phyloP scores from a whole-genome alignment of 2,113 vertebrate genomes.

The Lophotis ruficrista region DNA sequence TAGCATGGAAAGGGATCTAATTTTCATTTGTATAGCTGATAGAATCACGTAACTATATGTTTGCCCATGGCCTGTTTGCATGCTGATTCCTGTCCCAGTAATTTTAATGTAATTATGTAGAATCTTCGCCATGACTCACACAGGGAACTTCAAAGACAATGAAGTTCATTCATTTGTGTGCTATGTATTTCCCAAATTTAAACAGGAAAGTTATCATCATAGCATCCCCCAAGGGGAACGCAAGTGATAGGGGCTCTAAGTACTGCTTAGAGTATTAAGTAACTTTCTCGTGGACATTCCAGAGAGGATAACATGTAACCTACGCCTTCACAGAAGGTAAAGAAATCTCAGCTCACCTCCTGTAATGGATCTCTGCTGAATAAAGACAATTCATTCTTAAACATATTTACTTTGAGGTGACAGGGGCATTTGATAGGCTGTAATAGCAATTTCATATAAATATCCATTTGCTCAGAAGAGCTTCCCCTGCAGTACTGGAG shows the following conservation, averaged over 20 bases:
- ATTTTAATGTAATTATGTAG: conserved; percentile 52
- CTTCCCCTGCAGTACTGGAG: neutral
- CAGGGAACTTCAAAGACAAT: conserved; percentile 65
- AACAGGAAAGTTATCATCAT: conserved; percentile 40
- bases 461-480: neutral
- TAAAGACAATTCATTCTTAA: conserved; percentile 17
- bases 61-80: conserved; percentile 45
- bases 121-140: conserved; percentile 45
- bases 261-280: neutral
- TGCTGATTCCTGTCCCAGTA: conserved; percentile 28
- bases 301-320: neutral
- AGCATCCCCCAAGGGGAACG: neutral
- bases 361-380: neutral
- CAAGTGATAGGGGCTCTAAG: conserved; percentile 36
- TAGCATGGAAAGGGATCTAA: conserved; percentile 28
- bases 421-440: neutral
- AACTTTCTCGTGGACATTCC: conserved; percentile 31
- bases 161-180: conserved; percentile 26
- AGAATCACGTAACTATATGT: conserved; percentile 43
- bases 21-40: conserved; percentile 45
- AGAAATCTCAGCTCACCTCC: neutral
- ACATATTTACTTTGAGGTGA: neutral
- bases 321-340: neutral
- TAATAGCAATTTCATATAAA: conserved; percentile 4
- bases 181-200: conserved; percentile 43